These are phyloP conservation scores for Cavia porcellus DNA, from an alignment of 2,113 vertebrate species.

Conservation along the genomic window DNA sequence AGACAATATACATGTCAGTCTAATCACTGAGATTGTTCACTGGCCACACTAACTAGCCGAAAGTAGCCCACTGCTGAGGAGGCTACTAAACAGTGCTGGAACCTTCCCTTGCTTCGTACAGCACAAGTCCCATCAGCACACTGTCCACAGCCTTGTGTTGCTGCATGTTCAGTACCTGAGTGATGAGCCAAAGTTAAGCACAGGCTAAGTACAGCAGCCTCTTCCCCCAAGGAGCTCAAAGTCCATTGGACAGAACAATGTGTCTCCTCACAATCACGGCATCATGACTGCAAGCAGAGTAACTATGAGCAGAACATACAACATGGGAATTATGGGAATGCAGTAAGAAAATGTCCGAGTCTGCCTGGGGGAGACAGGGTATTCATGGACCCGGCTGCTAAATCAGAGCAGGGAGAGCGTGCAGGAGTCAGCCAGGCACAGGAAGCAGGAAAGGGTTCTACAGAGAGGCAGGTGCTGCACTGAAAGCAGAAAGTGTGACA, in stretches of 20 bases:
- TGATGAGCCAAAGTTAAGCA: no score
- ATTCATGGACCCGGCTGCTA: not conserved
- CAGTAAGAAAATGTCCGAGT: not conserved
- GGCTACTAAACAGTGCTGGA: not conserved
- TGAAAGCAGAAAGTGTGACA: not conserved
- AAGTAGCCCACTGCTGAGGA: not conserved
- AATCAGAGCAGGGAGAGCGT: not conserved
- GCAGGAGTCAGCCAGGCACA: not conserved
- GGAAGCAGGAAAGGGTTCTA: not conserved
- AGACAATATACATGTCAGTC: slow-evolving; percentile 38
- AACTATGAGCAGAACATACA: not conserved
- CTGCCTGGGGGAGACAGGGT: not conserved
- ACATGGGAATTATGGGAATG: not conserved
- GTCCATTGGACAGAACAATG: not conserved
- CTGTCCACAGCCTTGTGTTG: accelerated
- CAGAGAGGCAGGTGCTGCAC: not conserved
- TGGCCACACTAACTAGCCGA: slow-evolving; percentile 57
- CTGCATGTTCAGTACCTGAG: not conserved
- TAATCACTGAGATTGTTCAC: slow-evolving; percentile 58
- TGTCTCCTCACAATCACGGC: not conserved
- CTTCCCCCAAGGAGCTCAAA: not conserved
- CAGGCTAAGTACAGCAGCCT: accelerated
- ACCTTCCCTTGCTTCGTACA: not conserved
- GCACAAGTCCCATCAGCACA: not conserved
- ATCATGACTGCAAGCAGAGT: not conserved